Conservation (phyloP, 2,113 vertebrate species). For the Corvus cornix region DNA sequence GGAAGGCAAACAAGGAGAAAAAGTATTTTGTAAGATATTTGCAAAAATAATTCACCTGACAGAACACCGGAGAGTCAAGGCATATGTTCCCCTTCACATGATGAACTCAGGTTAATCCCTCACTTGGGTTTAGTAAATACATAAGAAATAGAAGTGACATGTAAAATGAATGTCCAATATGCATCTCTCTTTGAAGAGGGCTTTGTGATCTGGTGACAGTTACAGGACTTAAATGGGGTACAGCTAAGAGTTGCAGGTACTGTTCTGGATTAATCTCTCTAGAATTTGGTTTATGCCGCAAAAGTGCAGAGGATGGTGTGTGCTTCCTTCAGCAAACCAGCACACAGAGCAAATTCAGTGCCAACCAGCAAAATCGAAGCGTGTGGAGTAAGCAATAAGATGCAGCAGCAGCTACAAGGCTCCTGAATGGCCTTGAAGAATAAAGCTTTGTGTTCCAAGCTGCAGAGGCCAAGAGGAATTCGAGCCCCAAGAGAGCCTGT, state of each 20-base stretch:
- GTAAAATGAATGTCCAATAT: background rate
- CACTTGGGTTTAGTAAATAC: background rate
- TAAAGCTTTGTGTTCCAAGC: constrained; percentile 19
- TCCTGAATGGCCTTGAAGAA: constrained; percentile 1
- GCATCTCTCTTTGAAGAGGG: background rate
- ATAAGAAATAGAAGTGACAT: background rate
- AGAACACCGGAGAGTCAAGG: background rate
- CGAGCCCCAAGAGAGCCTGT: background rate
- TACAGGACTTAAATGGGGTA: background rate
- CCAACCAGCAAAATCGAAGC: background rate
- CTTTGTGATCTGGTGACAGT: background rate
- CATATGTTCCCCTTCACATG: rapidly evolving
- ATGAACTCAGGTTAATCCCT: background rate
- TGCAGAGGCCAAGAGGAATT: background rate
- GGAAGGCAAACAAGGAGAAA: background rate
- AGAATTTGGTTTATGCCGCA: background rate
- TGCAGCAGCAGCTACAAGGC: background rate
- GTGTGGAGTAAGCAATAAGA: background rate
- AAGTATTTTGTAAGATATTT: background rate
- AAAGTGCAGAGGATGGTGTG: background rate
- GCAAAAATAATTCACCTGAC: background rate
- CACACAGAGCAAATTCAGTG: background rate
- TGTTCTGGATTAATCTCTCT: background rate
- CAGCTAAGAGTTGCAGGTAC: background rate
- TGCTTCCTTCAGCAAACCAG: background rate